These are phyloP conservation scores for Sinohyriopsis cumingii DNA, from an alignment of 2,888 invertebrate genomes.

Conservation along the genomic window DNA sequence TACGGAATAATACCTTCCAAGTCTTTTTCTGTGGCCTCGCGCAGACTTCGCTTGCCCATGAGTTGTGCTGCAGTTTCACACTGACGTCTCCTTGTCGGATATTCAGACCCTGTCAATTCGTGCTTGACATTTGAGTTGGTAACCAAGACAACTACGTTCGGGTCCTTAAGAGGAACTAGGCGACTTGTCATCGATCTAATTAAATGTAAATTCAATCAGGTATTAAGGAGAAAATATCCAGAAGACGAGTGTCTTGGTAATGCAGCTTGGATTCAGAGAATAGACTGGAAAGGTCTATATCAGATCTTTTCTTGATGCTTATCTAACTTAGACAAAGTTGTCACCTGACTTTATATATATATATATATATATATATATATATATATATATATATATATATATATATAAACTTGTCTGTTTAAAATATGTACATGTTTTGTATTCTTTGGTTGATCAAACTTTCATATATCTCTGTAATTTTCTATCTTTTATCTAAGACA, in stretches of 20 bases:
- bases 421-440: too few species aligned
- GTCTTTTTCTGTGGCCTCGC: constrained; percentile 81
- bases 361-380: too few species aligned
- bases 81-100: constrained; percentile 85
- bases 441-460: too few species aligned
- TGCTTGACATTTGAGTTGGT: constrained; percentile 95
- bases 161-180: constrained; percentile 82
- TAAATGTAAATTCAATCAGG: not conserved
- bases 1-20: constrained; percentile 75
- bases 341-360: too few species aligned
- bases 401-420: too few species aligned
- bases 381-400: too few species aligned
- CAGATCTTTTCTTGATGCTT: too few species aligned
- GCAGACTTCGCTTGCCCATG: constrained; percentile 83
- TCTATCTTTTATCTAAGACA: too few species aligned
- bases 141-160: constrained; percentile 83
- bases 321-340: too few species aligned
- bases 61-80: constrained; percentile 74
- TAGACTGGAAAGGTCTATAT: too few species aligned
- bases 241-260: not conserved
- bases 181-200: constrained; percentile 81
- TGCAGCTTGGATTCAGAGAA: too few species aligned
- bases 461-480: too few species aligned
- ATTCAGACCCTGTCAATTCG: constrained; percentile 89
- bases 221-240: not conserved